Base-by-base conservation (phyloP, 2,113 vertebrate species). In the Megaceryle maxima region DNA sequence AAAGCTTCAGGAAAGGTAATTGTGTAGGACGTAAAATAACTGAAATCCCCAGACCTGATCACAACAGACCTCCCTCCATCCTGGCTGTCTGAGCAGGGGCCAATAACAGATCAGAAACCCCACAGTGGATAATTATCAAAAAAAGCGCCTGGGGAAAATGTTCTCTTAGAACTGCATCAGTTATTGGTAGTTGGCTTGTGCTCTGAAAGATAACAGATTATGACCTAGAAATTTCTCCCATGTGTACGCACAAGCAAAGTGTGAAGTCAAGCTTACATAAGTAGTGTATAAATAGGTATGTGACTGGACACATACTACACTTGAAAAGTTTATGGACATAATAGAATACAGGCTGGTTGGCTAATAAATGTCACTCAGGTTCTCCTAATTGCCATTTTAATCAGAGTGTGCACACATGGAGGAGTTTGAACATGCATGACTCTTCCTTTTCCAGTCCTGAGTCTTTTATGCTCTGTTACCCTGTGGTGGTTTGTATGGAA, bases 141-240 rank as follows among this genome's bases (percentile, higher is more conserved):
- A 17, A 5, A 77, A 83, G 26, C 6, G 90, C 95, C 80, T 11
- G 73, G 82, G 86, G 96, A 74, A 87, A 94, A 95, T 88, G 83
- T 96, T 93, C 92, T 92, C 53, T 84, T 70, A 56, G 68, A 83
- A 81, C 83, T 37, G 68, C 76, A 55, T 11, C 85, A 72, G 56
- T 53, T 56, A 29, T 2, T 48, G 77, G 68, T 51, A 73, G 22
- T 10, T 86, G 83, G 90, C 92, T 90, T 16, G 35, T 59, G 56
- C 64, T 93, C 72, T 28, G 79, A 25, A 63, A 94, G 20, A 74
- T 15, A 56, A 39, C 88, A 81, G 79, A 66, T 81, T 60, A 29
- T 68, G 96, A 92, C 85, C 90, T 91, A 96, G 89, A 97, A 96
- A 94, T 17, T 20, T 50, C 81, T 50, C 37, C 91, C 37, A 2